Conservation (phyloP, 1,140 invertebrate species). For the Scaptomyza graminum region DNA sequence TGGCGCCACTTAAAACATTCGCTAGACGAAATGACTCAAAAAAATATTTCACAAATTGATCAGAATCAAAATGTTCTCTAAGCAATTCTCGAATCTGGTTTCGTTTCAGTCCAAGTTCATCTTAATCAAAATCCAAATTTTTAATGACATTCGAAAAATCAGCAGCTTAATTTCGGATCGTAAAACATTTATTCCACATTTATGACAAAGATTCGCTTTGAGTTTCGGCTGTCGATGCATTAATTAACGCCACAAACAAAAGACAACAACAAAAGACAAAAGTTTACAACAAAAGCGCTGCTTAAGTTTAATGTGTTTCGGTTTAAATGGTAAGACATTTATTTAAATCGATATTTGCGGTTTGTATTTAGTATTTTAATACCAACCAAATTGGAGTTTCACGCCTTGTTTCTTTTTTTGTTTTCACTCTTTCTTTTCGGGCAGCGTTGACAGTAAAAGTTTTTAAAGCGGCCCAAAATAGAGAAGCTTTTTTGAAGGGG, state of each 20-base stretch:
- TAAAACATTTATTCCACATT: conserved; percentile 65
- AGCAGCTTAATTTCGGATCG: conserved; percentile 53
- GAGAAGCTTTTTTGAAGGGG: conserved; percentile 54
- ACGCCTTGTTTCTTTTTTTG: conserved; percentile 5
- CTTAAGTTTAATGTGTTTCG: conserved; percentile 51
- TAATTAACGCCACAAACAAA: conserved; percentile 52
- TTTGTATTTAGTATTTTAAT: conserved; percentile 4
- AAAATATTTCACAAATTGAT: conserved; percentile 66
- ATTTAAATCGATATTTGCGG: conserved; percentile 23
- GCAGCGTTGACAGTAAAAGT: conserved; percentile 41
- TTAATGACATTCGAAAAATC: conserved; percentile 31
- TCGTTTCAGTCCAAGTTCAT: conserved; percentile 55
- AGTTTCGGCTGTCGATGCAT: conserved; percentile 47
- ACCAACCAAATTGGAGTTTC: conserved; percentile 3
- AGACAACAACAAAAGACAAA: conserved; percentile 19
- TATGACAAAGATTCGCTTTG: conserved; percentile 50
- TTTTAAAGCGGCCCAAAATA: conserved; percentile 42
- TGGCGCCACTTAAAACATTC: conserved; percentile 41
- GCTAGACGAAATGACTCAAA: conserved; percentile 1
- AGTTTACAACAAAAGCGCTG: conserved; percentile 28
- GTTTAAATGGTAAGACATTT: conserved; percentile 62
- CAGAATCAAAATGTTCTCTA: conserved; percentile 35
- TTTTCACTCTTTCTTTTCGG: background rate
- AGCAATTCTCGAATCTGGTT: conserved; percentile 56
- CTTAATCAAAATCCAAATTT: conserved; percentile 66